Evolutionary conservation across 64 coral and sea anemone genomes (phyloP).

Genomic region (Montipora capricornis): DNA sequence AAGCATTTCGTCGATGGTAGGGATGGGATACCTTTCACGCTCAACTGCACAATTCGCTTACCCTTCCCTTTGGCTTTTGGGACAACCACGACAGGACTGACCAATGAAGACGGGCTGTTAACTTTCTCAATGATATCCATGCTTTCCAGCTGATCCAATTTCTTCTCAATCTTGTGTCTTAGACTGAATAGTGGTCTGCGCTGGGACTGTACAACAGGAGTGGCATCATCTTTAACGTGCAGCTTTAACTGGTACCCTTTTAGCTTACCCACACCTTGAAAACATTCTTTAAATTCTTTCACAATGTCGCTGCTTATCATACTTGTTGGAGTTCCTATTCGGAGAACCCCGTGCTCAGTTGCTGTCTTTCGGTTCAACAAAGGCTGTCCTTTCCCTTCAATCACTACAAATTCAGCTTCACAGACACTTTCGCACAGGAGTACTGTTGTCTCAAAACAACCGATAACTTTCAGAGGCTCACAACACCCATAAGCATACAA

Average conservation of each 20-base stretch:
- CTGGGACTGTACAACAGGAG: slow-evolving; percentile 17
- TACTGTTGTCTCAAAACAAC: not conserved
- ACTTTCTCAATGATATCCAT: slow-evolving; percentile 42
- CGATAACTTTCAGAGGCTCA: slow-evolving; percentile 25
- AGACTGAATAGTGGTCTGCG: not conserved
- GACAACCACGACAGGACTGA: slow-evolving; percentile 13
- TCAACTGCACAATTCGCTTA: not conserved
- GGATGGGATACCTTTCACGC: no score
- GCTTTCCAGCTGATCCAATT: slow-evolving; percentile 13
- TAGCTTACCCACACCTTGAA: slow-evolving; percentile 25
- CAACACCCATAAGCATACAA: slow-evolving; percentile 24
- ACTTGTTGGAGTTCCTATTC: not conserved
- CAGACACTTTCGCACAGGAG: not conserved
- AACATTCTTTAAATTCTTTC: not conserved
- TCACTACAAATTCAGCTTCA: slow-evolving; percentile 1
- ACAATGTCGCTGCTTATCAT: not conserved
- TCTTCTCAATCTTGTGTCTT: slow-evolving; percentile 3
- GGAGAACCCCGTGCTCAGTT: not conserved
- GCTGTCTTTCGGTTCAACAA: not conserved
- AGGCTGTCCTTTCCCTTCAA: slow-evolving; percentile 10
- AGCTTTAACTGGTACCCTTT: slow-evolving; percentile 39
- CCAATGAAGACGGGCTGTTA: not conserved
- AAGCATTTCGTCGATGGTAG: not conserved
- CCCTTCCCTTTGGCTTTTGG: slow-evolving; percentile 3
- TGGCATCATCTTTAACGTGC: slow-evolving; percentile 41